Evolutionary conservation across 2,888 invertebrate genomes (phyloP).

Genomic region (Athripsodes cinereus): DNA sequence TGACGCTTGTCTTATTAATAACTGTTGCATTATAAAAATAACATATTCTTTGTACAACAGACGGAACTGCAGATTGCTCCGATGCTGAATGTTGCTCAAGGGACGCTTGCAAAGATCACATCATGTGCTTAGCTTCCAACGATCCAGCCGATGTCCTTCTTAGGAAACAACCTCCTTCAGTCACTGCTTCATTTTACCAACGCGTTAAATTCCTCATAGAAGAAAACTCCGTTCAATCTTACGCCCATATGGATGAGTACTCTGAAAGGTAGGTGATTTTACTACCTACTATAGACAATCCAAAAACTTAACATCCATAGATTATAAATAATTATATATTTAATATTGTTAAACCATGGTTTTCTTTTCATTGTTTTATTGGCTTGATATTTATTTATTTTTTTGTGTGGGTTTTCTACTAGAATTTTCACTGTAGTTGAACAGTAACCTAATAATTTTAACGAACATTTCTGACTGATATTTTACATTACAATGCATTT

Average conservation of each 20-base stretch:
- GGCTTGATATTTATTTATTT: too few relatives aligned
- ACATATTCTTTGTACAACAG: constrained; percentile 45
- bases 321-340: too few relatives aligned
- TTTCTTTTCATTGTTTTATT: too few relatives aligned
- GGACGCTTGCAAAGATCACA: constrained; percentile 79
- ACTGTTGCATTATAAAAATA: too few relatives aligned
- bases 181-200: constrained; percentile 96
- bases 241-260: constrained; percentile 96
- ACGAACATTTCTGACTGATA: too few relatives aligned
- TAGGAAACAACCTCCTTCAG: constrained; percentile 92
- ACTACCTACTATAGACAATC: too few relatives aligned
- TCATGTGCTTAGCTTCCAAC: constrained; percentile 93
- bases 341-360: too few relatives aligned
- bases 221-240: constrained; percentile 97
- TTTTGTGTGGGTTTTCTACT: not conserved
- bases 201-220: constrained; percentile 97
- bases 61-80: constrained; percentile 97
- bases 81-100: constrained; percentile 97
- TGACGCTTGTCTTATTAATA: too few relatives aligned
- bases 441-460: not conserved
- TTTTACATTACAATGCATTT: too few relatives aligned
- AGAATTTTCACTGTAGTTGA: not conserved
- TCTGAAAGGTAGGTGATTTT: constrained; percentile 86
- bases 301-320: too few relatives aligned
- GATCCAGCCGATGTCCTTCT: constrained; percentile 95